Conservation (phyloP, 2,113 vertebrate species). For the Poeciliopsis occidentalis region DNA sequence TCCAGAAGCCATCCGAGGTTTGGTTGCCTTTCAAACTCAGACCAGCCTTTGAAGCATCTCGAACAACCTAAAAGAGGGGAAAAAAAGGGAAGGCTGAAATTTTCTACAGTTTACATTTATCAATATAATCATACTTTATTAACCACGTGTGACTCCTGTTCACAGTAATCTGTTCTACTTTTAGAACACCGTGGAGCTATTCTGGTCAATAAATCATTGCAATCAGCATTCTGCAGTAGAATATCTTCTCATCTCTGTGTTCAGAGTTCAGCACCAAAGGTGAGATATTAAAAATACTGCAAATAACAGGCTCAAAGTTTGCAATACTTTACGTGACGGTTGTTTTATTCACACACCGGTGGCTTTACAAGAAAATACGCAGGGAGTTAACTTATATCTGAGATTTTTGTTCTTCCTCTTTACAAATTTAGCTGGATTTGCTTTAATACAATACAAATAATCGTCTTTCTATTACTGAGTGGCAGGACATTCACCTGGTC, state of each 20-base stretch:
- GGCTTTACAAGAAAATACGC: background rate
- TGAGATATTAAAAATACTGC: background rate
- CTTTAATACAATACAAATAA: constrained; percentile 29
- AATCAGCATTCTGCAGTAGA: background rate
- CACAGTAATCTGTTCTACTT: background rate
- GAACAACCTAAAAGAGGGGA: constrained; percentile 75
- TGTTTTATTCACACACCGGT: background rate
- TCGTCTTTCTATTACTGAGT: background rate
- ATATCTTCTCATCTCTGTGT: constrained; percentile 4
- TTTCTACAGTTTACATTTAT: background rate
- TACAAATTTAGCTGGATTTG: background rate
- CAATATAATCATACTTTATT: background rate
- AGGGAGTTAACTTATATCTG: background rate
- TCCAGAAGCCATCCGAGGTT: constrained; percentile 87
- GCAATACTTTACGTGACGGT: background rate
- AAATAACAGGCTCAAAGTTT: background rate
- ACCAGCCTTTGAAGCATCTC: constrained; percentile 79
- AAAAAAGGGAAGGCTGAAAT: background rate
- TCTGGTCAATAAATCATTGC: background rate
- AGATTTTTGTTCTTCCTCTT: background rate
- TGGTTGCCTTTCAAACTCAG: constrained; percentile 81
- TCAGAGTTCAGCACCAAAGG: constrained; percentile 18
- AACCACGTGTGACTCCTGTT: constrained; percentile 7
- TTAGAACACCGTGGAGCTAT: background rate
- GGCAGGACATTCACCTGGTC: background rate